Evolutionary conservation across 2,797 vertebrate species (phyloP).

Genomic region (Sebastes cheni): DNA sequence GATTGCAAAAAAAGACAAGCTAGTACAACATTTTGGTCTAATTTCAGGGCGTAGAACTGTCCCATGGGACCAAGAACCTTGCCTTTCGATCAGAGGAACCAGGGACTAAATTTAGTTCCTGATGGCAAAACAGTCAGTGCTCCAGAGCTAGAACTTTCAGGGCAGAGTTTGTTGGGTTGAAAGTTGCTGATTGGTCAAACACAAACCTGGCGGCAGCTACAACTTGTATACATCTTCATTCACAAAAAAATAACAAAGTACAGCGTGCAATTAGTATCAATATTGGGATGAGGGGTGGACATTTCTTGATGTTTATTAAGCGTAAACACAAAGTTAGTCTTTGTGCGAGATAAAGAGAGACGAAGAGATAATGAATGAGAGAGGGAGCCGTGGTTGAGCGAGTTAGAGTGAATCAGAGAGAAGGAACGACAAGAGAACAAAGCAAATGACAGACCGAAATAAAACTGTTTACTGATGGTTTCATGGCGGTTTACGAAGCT

Average conservation of each 20-base stretch:
- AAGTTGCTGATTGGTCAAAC: not conserved
- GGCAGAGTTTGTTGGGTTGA: not conserved
- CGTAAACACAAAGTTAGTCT: not conserved
- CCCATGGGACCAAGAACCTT: not conserved
- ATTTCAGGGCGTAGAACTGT: not conserved
- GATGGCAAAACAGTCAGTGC: not conserved
- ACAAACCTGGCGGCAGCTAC: not conserved
- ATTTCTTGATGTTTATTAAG: not conserved
- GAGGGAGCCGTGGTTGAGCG: no score
- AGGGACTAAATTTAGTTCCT: not conserved
- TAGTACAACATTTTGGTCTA: not conserved
- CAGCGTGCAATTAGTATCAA: not conserved
- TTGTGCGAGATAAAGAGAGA: no score
- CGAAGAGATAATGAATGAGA: no score
- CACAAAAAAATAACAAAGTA: not conserved
- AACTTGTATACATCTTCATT: not conserved
- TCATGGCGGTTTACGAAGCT: no score
- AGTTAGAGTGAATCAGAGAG: no score
- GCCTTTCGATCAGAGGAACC: not conserved
- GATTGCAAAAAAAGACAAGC: no score
- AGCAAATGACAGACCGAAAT: no score
- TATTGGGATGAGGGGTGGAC: not conserved
- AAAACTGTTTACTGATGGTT: no score
- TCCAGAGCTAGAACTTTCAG: not conserved
- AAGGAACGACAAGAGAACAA: rapidly evolving